phyloP scores from a whole-genome alignment of 1,140 invertebrate species.

The Diorhabda carinulata region DNA sequence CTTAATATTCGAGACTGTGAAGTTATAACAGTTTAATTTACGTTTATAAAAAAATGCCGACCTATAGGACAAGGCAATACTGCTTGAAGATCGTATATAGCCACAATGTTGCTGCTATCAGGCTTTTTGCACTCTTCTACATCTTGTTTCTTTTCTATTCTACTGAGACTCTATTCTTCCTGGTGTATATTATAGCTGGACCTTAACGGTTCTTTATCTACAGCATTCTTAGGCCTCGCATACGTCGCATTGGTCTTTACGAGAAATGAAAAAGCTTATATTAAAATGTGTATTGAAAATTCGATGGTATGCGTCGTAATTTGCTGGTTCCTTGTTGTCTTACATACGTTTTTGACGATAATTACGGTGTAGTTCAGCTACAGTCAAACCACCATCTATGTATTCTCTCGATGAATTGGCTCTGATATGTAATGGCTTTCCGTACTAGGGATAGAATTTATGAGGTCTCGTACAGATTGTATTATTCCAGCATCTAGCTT shows the following conservation, averaged over 20 bases:
- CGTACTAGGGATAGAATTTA: constrained; percentile 33
- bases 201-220: constrained; percentile 12
- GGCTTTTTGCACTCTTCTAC: constrained; percentile 23
- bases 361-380: constrained; percentile 35
- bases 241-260: constrained; percentile 26
- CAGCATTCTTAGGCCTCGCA: constrained; percentile 42
- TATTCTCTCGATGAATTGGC: constrained; percentile 31
- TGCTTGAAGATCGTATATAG: constrained; percentile 39
- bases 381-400: constrained; percentile 35
- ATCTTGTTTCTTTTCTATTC: constrained; percentile 33
- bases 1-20: constrained; percentile 45
- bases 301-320: constrained; percentile 9
- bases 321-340: background rate
- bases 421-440: constrained; percentile 33
- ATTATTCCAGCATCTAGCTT: constrained; percentile 14
- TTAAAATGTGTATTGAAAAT: constrained; percentile 25
- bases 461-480: constrained; percentile 38
- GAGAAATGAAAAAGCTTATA: constrained; percentile 8
- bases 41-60: constrained; percentile 46
- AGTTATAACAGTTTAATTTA: constrained; percentile 48
- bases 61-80: constrained; percentile 30
- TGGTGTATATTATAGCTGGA: constrained; percentile 28
- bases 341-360: constrained; percentile 23
- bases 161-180: constrained; percentile 37
- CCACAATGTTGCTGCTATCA: constrained; percentile 27